phyloP scores from a whole-genome alignment of 2,113 vertebrate genomes.

The Muntiacus reevesi region DNA sequence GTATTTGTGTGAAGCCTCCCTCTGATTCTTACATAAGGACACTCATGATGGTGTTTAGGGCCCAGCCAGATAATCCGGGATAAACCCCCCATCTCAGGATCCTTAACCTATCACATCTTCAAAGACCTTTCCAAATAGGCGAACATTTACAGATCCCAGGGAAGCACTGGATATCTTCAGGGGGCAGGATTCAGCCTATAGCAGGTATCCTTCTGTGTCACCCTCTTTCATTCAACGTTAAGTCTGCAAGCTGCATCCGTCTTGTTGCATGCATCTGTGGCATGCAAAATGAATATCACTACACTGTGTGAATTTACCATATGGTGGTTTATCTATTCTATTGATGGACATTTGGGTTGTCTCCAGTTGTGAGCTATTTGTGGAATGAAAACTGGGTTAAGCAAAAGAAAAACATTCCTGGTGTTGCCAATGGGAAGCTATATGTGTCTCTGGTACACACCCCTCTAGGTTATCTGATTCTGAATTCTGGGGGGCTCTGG shows the following conservation, averaged over 20 bases:
- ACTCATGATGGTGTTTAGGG: not conserved
- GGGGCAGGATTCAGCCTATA: not conserved
- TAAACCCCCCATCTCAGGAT: not conserved
- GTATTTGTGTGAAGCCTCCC: not conserved
- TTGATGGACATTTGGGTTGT: not conserved
- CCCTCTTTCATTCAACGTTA: not conserved
- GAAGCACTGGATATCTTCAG: not conserved
- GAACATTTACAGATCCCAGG: not conserved
- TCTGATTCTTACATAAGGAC: not conserved
- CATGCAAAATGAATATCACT: not conserved
- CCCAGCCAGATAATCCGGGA: not conserved
- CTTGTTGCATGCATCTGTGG: not conserved
- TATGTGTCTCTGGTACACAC: not conserved
- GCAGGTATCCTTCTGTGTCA: not conserved
- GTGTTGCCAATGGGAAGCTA: not conserved
- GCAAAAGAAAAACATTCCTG: not conserved
- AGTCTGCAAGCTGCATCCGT: not conserved
- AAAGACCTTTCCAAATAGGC: not conserved
- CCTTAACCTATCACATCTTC: not conserved
- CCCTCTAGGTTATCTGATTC: not conserved
- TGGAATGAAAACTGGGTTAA: not conserved
- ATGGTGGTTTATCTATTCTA: not conserved
- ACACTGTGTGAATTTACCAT: not conserved
- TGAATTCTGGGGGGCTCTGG: not conserved
- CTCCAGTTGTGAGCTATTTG: not conserved